Evolutionary conservation across 2,888 invertebrate species (phyloP).

Genomic region (Holacanthella duospinosa): DNA sequence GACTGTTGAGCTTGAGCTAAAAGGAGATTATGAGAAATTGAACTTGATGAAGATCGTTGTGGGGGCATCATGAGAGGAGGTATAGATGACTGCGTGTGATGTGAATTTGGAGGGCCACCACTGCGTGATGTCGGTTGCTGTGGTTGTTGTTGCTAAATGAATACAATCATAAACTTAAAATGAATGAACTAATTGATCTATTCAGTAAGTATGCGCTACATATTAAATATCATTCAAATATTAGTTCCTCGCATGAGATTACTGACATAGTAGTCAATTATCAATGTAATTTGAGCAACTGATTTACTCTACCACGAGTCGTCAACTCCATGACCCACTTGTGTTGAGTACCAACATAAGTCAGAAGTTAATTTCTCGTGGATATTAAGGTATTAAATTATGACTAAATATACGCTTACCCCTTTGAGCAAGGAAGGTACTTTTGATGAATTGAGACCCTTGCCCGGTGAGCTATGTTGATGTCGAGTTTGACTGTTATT

Average conservation of each 20-base stretch:
- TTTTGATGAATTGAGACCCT: conserved; percentile 37
- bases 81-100: conserved; percentile 38
- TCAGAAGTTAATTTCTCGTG: conserved; percentile 12
- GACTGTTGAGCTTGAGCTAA: conserved; percentile 47
- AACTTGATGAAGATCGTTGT: conserved; percentile 43
- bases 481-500: conserved; percentile 25
- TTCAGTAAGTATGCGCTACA: no score
- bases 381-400: not conserved
- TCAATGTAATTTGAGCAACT: no score
- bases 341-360: conserved; percentile 11
- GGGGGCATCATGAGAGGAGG: conserved; percentile 48
- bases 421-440: conserved; percentile 45
- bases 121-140: conserved; percentile 50
- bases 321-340: conserved; percentile 32
- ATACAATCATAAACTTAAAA: no score
- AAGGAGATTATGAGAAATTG: conserved; percentile 45
- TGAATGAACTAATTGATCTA: no score
- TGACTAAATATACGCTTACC: conserved; percentile 36
- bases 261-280: no score
- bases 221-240: no score
- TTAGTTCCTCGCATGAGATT: no score
- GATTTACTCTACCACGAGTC: conserved; percentile 37
- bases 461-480: conserved; percentile 26
- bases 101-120: conserved; percentile 17
- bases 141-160: no score